Percentiles rank a stretch among this genome's conserved stretches.
Evolutionary conservation across 2,888 invertebrate species (phyloP).

Genomic region (Sarcophaga subvicina): DNA sequence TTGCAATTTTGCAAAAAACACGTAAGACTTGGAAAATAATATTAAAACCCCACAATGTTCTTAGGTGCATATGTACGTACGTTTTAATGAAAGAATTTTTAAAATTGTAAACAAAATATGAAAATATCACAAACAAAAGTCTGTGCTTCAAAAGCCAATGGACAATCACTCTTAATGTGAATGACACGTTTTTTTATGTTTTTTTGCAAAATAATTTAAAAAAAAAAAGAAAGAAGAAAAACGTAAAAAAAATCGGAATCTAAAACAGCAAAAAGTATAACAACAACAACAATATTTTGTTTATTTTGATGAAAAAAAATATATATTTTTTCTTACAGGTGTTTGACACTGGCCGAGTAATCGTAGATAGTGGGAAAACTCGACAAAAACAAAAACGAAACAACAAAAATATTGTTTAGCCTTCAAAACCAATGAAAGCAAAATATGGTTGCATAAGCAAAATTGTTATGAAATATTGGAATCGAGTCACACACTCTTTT

Average conservation of each 20-base stretch:
- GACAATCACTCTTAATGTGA: conserved; percentile 65
- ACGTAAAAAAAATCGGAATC: not conserved
- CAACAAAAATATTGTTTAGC: not conserved
- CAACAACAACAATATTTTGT: not conserved
- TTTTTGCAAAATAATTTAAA: conserved; percentile 3
- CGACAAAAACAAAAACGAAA: not conserved
- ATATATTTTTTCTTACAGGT: conserved; percentile 32
- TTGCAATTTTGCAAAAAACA: conserved; percentile 35
- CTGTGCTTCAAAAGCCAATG: not conserved
- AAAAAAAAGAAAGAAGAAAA: conserved; percentile 3
- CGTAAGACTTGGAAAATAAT: conserved; percentile 3
- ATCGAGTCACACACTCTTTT: no score
- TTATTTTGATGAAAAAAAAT: not conserved
- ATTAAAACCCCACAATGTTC: not conserved
- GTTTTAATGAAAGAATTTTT: conserved; percentile 17
- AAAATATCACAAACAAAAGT: not conserved
- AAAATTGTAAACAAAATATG: conserved; percentile 5
- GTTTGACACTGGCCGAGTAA: conserved; percentile 58
- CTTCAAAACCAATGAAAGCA: no score
- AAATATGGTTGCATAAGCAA: no score
- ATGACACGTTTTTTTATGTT: conserved; percentile 50
- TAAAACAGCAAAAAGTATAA: conserved; percentile 3
- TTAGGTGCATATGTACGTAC: not conserved
- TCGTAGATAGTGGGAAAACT: conserved; percentile 36
- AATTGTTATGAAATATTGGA: no score